phyloP scores from a whole-genome alignment of 2,888 invertebrate species.

The Calliphora vomitoria region DNA sequence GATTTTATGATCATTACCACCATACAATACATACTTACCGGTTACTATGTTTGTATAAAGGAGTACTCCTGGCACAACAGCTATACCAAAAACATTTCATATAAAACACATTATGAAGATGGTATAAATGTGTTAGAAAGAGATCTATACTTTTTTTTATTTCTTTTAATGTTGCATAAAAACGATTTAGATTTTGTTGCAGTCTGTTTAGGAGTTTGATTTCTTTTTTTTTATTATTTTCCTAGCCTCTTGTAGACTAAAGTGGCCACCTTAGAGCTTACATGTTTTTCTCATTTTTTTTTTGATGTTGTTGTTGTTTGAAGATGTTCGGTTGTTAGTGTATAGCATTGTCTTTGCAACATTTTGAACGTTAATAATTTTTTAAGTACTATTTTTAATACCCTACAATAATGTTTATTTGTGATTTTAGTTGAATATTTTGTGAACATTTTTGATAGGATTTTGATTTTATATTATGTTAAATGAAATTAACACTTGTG shows the following conservation, averaged over 20 bases:
- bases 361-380: not conserved
- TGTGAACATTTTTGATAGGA: not conserved
- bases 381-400: slow-evolving; percentile 13
- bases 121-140: not conserved
- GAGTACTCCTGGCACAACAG: not conserved
- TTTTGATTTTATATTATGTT: no score
- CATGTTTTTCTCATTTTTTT: not conserved
- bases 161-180: slow-evolving; percentile 30
- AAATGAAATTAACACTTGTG: no score
- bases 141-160: not conserved
- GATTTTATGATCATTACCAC: slow-evolving; percentile 64
- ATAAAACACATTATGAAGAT: slow-evolving; percentile 23
- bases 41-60: not conserved
- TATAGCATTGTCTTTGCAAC: slow-evolving; percentile 6
- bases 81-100: not conserved
- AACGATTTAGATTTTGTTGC: slow-evolving; percentile 27
- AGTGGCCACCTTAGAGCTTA: slow-evolving; percentile 54
- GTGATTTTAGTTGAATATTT: not conserved
- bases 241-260: not conserved
- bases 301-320: not conserved
- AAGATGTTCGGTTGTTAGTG: not conserved
- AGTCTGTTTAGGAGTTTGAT: slow-evolving; percentile 6
- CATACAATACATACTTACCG: slow-evolving; percentile 20
- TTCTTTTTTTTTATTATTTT: not conserved
- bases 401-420: not conserved